phyloP scores from a whole-genome alignment of 2,113 vertebrate species.

The Dicerorhinus sumatrensis region DNA sequence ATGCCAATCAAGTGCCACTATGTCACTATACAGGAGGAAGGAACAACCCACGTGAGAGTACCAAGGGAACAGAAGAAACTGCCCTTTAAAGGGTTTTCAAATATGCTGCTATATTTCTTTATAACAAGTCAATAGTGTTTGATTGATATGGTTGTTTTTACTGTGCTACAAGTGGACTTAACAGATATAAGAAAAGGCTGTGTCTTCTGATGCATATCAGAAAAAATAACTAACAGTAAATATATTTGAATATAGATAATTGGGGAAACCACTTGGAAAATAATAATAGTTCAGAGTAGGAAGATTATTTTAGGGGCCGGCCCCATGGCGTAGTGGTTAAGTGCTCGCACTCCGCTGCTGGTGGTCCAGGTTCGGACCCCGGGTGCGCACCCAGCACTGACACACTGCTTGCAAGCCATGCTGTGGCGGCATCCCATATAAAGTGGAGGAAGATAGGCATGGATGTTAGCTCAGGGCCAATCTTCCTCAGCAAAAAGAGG shows the following conservation, averaged over 20 bases:
- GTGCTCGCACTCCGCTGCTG: too few relatives aligned
- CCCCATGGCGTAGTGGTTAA: too few relatives aligned
- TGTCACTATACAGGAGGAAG: conserved; percentile 40
- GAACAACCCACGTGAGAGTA: conserved; percentile 12
- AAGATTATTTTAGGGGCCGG: background rate
- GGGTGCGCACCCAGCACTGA: too few relatives aligned
- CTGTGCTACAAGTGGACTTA: background rate
- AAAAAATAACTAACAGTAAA: background rate
- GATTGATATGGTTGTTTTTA: background rate
- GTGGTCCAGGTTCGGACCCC: too few relatives aligned
- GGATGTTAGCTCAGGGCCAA: too few relatives aligned
- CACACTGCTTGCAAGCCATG: too few relatives aligned
- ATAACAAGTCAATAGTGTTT: background rate
- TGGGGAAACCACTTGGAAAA: background rate
- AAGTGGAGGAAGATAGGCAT: too few relatives aligned
- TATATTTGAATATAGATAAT: conserved; percentile 33
- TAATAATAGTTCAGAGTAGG: background rate
- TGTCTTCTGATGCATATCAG: background rate
- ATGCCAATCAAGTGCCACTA: background rate
- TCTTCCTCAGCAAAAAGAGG: too few relatives aligned
- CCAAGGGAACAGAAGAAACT: background rate
- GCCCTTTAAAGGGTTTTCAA: background rate
- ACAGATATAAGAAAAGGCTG: background rate
- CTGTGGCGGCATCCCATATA: too few relatives aligned
- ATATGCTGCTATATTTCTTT: background rate